Percentiles rank a stretch among this genome's conserved stretches.
Evolutionary conservation across 1,140 invertebrate species (phyloP).

Genomic region (Sminthurides bifidus): DNA sequence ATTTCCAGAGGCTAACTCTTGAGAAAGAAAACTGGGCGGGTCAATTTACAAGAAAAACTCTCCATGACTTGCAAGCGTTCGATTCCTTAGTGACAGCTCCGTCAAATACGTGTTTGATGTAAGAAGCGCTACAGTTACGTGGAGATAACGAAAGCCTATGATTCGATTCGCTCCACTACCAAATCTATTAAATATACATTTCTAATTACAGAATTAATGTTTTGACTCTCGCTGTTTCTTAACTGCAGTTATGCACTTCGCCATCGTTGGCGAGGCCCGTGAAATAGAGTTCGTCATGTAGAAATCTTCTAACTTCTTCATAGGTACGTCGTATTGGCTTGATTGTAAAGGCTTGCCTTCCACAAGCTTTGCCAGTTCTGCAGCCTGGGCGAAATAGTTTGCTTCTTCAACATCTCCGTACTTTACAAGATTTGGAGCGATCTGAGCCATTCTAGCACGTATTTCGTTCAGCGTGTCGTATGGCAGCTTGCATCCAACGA

Average conservation of each 20-base stretch:
- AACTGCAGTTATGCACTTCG: slow-evolving; percentile 89
- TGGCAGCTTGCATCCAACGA: slow-evolving; percentile 66
- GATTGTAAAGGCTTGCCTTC: slow-evolving; percentile 43
- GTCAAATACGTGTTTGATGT: too few species aligned
- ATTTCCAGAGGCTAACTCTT: too few species aligned
- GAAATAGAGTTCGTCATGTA: slow-evolving; percentile 97
- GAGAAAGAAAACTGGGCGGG: too few species aligned
- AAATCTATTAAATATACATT: neutral
- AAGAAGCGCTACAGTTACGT: too few species aligned
- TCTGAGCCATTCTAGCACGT: slow-evolving; percentile 63
- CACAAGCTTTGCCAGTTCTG: slow-evolving; percentile 46
- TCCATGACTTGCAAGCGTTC: too few species aligned
- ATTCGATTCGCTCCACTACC: too few species aligned
- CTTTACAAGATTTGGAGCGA: slow-evolving; percentile 76
- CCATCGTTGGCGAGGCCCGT: slow-evolving; percentile 95
- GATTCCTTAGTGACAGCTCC: too few species aligned
- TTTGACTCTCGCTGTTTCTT: slow-evolving; percentile 56
- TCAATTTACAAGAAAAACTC: too few species aligned
- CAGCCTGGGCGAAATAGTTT: slow-evolving; percentile 67
- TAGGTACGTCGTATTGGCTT: slow-evolving; percentile 59
- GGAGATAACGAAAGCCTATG: too few species aligned
- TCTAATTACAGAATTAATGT: slow-evolving; percentile 34
- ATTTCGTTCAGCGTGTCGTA: slow-evolving; percentile 82
- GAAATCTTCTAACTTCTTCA: slow-evolving; percentile 79
- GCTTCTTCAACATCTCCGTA: slow-evolving; percentile 72